Base-by-base conservation (phyloP, 1,140 invertebrate species). In the Drosophila lacertosa region DNA sequence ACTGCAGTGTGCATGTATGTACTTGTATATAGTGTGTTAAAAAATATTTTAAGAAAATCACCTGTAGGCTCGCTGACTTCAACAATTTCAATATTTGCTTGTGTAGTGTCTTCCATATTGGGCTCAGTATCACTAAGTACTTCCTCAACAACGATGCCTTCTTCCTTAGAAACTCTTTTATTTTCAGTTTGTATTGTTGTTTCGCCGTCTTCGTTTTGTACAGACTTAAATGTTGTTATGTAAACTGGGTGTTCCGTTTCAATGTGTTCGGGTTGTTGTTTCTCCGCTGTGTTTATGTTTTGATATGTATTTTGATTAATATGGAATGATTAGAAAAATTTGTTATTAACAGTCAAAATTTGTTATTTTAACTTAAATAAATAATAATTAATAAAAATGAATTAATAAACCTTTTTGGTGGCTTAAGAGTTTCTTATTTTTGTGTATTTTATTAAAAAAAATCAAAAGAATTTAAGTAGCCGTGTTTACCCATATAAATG, bases 111-210 rank as follows among this genome's bases (percentile, higher is more conserved):
- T 81, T 82, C 70, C 59, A 77, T 47, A 89, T 68, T 65, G 71
- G 81, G 66, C 75, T 89, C 86, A 48, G 88, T 78, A 71, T 92
- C 91, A 74, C 92, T 92, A 32, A 89, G 75, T 13, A 88, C 76
- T 74, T 93, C 90, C 67, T 91, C 91, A 74, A 91, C 78, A 54
- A 91, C 64, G 65, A 91, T 68, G 48, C 84, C 90, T 73, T 91
- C 79, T 59, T 91, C 88, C 44, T 89, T 51, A 20, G 84, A 90
- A 53, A 91, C 51, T 77, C 74, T 89, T 51, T 84, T 91, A 59
- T 69, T 83, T 90, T 89, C 76, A 55, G 71, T 77, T 83, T 92
- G 76, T 60, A 90, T 82, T 32, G 73, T 72, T 37, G 77, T 83
- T 80, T 86, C 81, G 50, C 89, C 89, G 59, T 88, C 76, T 71